Evolutionary conservation across 1,140 invertebrate genomes (phyloP).

Genomic region (Tetranychus urticae): DNA sequence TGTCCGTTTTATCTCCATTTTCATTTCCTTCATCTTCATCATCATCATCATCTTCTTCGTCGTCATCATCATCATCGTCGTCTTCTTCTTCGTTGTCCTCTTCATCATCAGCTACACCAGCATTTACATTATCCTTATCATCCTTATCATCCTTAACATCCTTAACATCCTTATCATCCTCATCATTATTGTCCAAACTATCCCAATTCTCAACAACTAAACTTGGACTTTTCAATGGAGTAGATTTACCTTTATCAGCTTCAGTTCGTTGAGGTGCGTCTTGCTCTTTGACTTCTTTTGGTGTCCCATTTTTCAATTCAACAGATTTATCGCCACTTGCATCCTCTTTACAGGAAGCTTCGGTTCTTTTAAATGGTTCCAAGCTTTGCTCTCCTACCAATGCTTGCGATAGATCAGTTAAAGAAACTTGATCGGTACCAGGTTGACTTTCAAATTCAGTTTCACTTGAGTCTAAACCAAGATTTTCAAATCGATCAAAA

Average conservation of each 20-base stretch:
- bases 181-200: too few species aligned
- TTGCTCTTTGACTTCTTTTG: too few species aligned
- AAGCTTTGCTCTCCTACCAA: background rate
- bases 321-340: background rate
- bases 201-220: too few species aligned
- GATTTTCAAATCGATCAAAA: background rate
- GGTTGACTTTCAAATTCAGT: slow-evolving; percentile 2
- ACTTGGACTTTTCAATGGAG: too few species aligned
- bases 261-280: too few species aligned
- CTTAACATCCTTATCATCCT: background rate
- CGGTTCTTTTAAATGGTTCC: background rate
- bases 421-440: background rate
- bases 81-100: background rate
- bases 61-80: background rate
- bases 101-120: background rate
- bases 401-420: background rate
- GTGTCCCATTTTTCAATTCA: background rate
- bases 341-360: background rate
- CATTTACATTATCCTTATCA: background rate
- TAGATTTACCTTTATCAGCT: too few species aligned
- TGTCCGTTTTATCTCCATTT: background rate
- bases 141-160: background rate
- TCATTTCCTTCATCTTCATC: background rate
- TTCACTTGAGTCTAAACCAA: background rate
- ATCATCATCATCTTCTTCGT: background rate